phyloP scores from a whole-genome alignment of 1,140 invertebrate genomes.

The Lepidurus arcticus region DNA sequence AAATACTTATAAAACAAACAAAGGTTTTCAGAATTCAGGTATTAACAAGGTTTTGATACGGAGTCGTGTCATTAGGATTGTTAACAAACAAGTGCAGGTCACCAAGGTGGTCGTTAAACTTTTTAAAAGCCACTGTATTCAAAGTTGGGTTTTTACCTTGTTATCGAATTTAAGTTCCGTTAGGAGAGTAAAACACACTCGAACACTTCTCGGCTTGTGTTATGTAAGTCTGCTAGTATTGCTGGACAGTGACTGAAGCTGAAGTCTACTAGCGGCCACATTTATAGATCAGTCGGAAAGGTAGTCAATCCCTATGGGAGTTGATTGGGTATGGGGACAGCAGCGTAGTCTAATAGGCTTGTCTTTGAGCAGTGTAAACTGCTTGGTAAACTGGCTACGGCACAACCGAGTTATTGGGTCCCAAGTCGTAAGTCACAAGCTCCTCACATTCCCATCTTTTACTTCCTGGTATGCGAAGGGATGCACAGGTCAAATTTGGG shows the following conservation, averaged over 20 bases:
- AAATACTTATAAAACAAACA: background rate
- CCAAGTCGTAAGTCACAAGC: background rate
- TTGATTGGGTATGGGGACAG: background rate
- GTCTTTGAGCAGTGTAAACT: background rate
- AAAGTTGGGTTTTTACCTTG: background rate
- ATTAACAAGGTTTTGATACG: background rate
- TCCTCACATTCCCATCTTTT: background rate
- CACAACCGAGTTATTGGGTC: background rate
- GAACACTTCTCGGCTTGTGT: background rate
- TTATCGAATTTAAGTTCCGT: background rate
- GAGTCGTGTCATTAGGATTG: background rate
- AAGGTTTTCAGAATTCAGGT: background rate
- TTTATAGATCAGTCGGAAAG: background rate
- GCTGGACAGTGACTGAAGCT: constrained; percentile 5
- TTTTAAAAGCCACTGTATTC: background rate
- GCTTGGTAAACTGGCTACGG: background rate
- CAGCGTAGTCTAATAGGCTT: constrained; percentile 2
- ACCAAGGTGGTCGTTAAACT: constrained; percentile 10
- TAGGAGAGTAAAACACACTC: background rate
- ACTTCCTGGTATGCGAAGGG: background rate
- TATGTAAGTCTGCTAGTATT: background rate
- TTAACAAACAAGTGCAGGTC: background rate
- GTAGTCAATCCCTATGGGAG: background rate
- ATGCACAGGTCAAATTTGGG: background rate
- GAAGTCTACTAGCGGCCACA: background rate